Percentiles rank a stretch among this genome's conserved stretches.
Evolutionary conservation across 2,797 vertebrate species (phyloP).

Genomic region (Crocodylus rhombifer): DNA sequence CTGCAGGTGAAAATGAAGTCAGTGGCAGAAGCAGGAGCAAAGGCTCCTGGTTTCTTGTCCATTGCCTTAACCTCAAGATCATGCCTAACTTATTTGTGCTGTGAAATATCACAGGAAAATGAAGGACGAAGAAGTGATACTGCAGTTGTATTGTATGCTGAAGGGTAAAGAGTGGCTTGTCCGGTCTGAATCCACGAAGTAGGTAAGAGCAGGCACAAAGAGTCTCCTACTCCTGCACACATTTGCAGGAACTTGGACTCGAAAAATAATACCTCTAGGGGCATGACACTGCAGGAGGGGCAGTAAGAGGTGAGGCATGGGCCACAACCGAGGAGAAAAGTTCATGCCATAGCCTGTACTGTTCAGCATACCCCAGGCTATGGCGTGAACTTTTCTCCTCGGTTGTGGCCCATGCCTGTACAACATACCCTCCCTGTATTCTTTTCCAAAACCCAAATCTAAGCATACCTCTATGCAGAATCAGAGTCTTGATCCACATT

Average conservation of each 20-base stretch:
- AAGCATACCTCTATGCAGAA: neutral
- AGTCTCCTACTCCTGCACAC: neutral
- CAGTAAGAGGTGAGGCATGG: neutral
- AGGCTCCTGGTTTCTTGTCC: neutral
- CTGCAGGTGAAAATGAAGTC: neutral
- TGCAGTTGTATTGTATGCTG: neutral
- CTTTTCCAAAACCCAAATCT: neutral
- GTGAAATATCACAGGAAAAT: neutral
- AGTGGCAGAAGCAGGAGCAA: neutral
- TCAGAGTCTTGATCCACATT: neutral
- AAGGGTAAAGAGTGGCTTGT: neutral
- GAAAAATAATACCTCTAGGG: neutral
- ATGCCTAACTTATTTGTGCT: neutral
- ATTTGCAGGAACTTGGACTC: neutral
- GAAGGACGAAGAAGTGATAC: neutral
- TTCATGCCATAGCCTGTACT: neutral
- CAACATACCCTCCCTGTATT: neutral
- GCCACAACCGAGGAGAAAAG: neutral
- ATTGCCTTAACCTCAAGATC: accelerated
- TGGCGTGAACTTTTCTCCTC: neutral
- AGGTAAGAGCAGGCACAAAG: neutral
- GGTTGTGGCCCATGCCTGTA: neutral
- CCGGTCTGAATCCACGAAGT: neutral
- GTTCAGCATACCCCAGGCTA: neutral
- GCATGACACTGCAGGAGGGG: neutral